Base-by-base conservation (phyloP, 2,888 invertebrate species). In the Bibio marci region DNA sequence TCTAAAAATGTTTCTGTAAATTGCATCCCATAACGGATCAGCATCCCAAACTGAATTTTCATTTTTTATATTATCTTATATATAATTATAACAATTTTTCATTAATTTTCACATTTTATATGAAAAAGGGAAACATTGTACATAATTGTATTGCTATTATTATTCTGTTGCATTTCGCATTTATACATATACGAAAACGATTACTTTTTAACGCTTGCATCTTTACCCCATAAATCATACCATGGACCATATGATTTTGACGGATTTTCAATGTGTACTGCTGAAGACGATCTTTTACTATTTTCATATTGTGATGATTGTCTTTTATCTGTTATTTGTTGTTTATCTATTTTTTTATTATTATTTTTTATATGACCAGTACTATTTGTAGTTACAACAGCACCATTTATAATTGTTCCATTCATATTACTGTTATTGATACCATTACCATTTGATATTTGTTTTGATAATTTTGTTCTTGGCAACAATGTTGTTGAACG, bases 211-310 rank as follows among this genome's bases (percentile, higher is more conserved):
- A 76, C 72, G 25, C 76, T 74, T 31, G 74, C 68, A 58, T 81
- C 80, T 41, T 74, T 67, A 25, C 77, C 85, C 86, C 86, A 87
- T 44, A 86, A 68, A 61, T 87, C 86, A 54, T 85, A 86, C 86
- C 86, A 86, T 1, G 86, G 85, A 2, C 86, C 86, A 55, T 82
- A 86, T 47, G 76, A 77, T 52, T 80, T 81, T 41, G 71, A 14
- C 19, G 27, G 22, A 28, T 27, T 37, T 33, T 33, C 33, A 3
- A 28, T 28, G 8, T 22, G 22, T 22, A 22, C 8, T 22, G 22
- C 22, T 22, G 22, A 22, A 6, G 35, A 35, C 13, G 35, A 25
- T 13, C 26, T 22, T 25, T 35, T 35, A 13, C 4, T 25, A 19
- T 37, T 37, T 3, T 28, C 19, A 13, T 17, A 17, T 4, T 3